These are phyloP conservation scores for Aspiorhynchus laticeps DNA, from an alignment of 2,113 vertebrate species.

Conservation along the genomic window DNA sequence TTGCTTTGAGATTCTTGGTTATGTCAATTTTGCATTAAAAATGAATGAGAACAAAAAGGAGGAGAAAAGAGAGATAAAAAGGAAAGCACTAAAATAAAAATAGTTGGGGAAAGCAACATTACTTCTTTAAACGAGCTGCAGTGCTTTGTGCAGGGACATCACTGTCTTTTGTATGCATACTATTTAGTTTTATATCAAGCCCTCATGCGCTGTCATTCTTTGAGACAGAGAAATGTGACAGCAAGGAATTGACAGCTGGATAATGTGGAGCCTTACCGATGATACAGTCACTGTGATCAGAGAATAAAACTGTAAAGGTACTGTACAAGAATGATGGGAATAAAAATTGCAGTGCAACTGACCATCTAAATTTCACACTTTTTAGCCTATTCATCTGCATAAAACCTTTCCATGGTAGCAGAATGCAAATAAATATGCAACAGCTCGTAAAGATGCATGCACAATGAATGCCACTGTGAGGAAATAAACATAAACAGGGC, in stretches of 20 bases:
- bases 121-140: background rate
- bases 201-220: background rate
- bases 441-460: background rate
- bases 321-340: background rate
- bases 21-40: constrained; percentile 52
- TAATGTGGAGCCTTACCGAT: constrained; percentile 10
- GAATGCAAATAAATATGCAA: constrained; percentile 17
- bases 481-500: background rate
- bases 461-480: background rate
- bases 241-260: constrained; percentile 33
- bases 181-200: constrained; percentile 27
- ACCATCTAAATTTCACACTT: background rate
- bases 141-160: background rate
- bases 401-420: background rate
- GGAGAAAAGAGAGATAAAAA: background rate
- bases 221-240: background rate
- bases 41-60: constrained; percentile 43
- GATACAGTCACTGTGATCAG: background rate
- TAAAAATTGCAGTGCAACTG: background rate
- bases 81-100: background rate
- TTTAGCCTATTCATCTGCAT: background rate
- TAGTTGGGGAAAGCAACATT: background rate
- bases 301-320: background rate
- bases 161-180: background rate
- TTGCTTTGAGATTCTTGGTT: constrained; percentile 23